Evolutionary conservation across 2,888 invertebrate genomes (phyloP), one percentile per base, ranked within the genome.

Genomic region (Romanomermis culicivorax): DNA sequence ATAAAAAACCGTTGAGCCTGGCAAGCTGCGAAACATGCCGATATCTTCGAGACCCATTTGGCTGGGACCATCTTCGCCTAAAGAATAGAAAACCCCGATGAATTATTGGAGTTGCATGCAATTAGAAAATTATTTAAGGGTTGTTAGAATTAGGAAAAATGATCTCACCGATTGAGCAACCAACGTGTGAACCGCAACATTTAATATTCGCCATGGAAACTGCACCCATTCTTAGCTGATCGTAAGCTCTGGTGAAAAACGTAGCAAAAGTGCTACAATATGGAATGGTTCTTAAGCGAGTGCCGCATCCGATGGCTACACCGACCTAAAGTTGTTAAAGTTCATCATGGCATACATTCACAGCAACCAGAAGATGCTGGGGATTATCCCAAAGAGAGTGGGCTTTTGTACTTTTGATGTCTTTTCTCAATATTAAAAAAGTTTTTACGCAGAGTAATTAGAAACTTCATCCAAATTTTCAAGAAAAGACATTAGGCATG

Each of bases 21-120:
- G 88, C 60, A 97, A 78, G 2, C 84, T 72, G 45, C 95, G 78
- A 80, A 99, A 97, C 77, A 97, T 77, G 1, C 89, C 85, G 56
- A 97, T 71, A 72, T 99, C 97, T 74, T 97, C 97, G n/a, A 97
- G 77, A 2, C 88, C 97, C 97, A 99, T 97, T 75, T 99, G 97
- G 55, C 87, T 87, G 23, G 97, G 95, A 0, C 95, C 95, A 74
- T 95, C 95, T 74, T 93, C 93, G 30, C 73, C 72, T 72, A 60
- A 14, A 58, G 51, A 53, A 42, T 42, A 17, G n/a, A 11, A 36
- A 14, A 36, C 17, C 36, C 36, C 11, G 36, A 36, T 17, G 17
- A 11, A 36, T 11, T 36, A n/a, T n/a, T n/a, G n/a, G n/a, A n/a
- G n/a, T n/a, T n/a, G n/a, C n/a, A n/a, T n/a, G n/a, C n/a, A n/a